Base-by-base conservation (phyloP, 2,113 vertebrate species). In the Marcusenius ussheri region DNA sequence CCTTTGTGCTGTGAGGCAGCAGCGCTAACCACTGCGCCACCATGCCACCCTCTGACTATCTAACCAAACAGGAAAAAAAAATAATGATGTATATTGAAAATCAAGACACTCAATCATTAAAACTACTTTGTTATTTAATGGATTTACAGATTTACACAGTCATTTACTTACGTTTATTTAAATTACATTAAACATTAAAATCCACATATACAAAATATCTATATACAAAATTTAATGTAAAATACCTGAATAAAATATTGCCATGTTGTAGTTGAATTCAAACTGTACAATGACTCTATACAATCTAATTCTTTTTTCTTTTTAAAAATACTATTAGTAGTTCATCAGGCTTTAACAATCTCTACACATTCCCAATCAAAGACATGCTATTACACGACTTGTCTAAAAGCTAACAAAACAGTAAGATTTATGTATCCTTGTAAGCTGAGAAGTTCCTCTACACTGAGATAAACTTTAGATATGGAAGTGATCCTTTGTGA, bases 171-270 rank as follows among this genome's bases (percentile, higher is more conserved):
- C 1, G 27, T 4, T 39, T 80, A 80, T 85, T 85, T 85, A 85
- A 85, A 49, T 85, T 85, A 85, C 83, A 85, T 47, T 84, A 9
- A 84, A 84, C 39, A 84, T 46, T 47, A 85, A 85, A 85, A 85
- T 85, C 83, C 45, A 85, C 19, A 49, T 46, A 49, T 85, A 85
- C 83, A 85, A 85, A 85, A 49, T 49, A 49, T 49, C 21, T 49
- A 85, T 85, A 49, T 45, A 85, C 39, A 85, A 85, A 46, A n/a
- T 46, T 46, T 11, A 27, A n/a, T 85, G 45, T 21, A 85, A 85
- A 85, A 85, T 49, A 46, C 83, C 42, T 85, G 83, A 47, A 47
- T 46, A 49, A 49, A 85, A 85, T 85, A 85, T 85, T 85, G 42
- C 83, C 21, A 24, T 49, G 42, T 85, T 27, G 5, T 85, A 47